These are phyloP conservation scores for Notothenia coriiceps DNA, from an alignment of 2,113 vertebrate species.

Conservation along the genomic window DNA sequence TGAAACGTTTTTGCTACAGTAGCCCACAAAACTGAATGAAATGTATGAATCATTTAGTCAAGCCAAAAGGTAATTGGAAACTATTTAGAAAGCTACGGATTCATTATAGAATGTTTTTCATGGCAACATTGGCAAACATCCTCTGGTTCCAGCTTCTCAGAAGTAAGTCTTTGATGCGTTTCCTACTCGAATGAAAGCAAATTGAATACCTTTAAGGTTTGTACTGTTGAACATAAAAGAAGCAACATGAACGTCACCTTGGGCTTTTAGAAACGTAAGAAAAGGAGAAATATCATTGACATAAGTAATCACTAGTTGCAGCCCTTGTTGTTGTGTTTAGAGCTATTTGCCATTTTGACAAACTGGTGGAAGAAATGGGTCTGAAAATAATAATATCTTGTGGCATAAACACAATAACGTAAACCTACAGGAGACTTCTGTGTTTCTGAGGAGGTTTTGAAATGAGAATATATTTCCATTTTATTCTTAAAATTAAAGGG, in stretches of 20 bases:
- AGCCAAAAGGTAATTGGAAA: too few relatives aligned
- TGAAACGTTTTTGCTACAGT: background rate
- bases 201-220: background rate
- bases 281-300: background rate
- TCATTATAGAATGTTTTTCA: too few relatives aligned
- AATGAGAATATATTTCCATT: background rate
- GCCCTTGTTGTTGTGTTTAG: background rate
- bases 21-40: background rate
- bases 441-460: background rate
- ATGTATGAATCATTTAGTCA: background rate
- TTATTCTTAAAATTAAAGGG: background rate
- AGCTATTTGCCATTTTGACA: background rate
- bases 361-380: background rate
- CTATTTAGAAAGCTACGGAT: too few relatives aligned
- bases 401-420: background rate
- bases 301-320: too few relatives aligned
- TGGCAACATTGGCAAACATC: too few relatives aligned
- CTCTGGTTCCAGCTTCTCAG: too few relatives aligned
- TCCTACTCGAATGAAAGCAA: background rate
- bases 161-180: too few relatives aligned
- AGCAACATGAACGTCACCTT: background rate
- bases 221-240: background rate
- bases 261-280: background rate
- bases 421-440: background rate
- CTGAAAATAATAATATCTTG: background rate